phyloP scores from a whole-genome alignment of 1,140 invertebrate genomes.

The Macrostomum lignano region DNA sequence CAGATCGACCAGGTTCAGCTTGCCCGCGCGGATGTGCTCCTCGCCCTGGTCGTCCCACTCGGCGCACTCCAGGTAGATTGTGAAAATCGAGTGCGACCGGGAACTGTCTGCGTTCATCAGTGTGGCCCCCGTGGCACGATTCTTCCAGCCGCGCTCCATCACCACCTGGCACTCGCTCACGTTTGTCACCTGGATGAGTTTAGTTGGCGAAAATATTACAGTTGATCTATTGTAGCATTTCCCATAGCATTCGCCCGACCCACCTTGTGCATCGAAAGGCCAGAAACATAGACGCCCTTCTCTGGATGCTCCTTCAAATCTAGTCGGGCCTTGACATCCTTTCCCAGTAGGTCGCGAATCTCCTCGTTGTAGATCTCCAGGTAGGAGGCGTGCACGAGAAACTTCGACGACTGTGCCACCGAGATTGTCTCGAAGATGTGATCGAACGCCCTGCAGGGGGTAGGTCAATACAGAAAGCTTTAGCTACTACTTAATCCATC shows the following conservation, averaged over 20 bases:
- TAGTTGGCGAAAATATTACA: too few species aligned
- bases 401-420: constrained; percentile 45
- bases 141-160: constrained; percentile 44
- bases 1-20: constrained; percentile 45
- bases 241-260: too few species aligned
- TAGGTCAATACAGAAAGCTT: constrained; percentile 3
- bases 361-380: constrained; percentile 76
- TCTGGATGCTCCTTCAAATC: constrained; percentile 49
- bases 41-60: constrained; percentile 33
- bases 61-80: constrained; percentile 44
- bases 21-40: constrained; percentile 34
- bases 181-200: too few species aligned
- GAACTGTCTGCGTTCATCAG: constrained; percentile 55
- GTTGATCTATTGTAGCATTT: too few species aligned
- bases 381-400: constrained; percentile 59
- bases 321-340: constrained; percentile 41
- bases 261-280: constrained; percentile 42
- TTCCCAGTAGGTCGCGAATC: constrained; percentile 5
- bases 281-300: constrained; percentile 46
- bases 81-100: constrained; percentile 63
- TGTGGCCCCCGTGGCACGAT: constrained; percentile 44
- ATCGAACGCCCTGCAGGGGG: constrained; percentile 37
- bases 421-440: constrained; percentile 69
- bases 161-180: constrained; percentile 41
- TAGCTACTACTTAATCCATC: not conserved